Conservation (phyloP, 2,113 vertebrate species). For the Coturnix japonica region DNA sequence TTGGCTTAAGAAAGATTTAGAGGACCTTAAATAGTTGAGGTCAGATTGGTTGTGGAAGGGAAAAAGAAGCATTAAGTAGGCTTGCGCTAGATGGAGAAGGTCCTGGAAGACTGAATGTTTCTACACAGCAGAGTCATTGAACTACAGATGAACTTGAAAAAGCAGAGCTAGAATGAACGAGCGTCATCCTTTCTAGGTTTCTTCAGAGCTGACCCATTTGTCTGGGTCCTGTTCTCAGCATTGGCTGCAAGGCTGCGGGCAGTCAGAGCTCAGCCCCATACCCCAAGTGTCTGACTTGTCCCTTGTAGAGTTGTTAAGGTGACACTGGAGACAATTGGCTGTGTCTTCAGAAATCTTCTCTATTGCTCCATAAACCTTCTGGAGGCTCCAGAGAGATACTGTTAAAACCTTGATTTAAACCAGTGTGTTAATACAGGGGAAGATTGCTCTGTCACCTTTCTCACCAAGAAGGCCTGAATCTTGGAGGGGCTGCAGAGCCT, state of each 20-base stretch:
- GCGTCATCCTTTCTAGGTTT: not conserved
- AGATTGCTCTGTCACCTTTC: not conserved
- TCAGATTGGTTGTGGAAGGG: not conserved
- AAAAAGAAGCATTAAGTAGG: not conserved
- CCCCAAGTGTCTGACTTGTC: not conserved
- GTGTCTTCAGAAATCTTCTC: not conserved
- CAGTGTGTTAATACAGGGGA: not conserved
- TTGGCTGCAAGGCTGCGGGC: not conserved
- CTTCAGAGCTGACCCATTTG: not conserved
- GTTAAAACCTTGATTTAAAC: not conserved
- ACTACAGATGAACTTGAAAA: slow-evolving; percentile 17
- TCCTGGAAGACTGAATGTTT: slow-evolving; percentile 16
- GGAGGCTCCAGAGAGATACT: not conserved
- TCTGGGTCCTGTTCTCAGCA: not conserved
- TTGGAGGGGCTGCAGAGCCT: not conserved
- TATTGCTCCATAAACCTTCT: not conserved
- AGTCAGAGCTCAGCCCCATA: not conserved
- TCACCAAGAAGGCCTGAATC: not conserved
- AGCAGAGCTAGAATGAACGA: not conserved
- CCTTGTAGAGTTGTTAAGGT: not conserved
- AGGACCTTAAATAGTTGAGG: slow-evolving; percentile 1
- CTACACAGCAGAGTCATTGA: not conserved
- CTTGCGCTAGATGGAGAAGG: not conserved
- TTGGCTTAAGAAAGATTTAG: slow-evolving; percentile 36
- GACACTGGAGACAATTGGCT: not conserved